Base-by-base conservation (phyloP, 2,797 vertebrate species). In the Microctenopoma lineatum region DNA sequence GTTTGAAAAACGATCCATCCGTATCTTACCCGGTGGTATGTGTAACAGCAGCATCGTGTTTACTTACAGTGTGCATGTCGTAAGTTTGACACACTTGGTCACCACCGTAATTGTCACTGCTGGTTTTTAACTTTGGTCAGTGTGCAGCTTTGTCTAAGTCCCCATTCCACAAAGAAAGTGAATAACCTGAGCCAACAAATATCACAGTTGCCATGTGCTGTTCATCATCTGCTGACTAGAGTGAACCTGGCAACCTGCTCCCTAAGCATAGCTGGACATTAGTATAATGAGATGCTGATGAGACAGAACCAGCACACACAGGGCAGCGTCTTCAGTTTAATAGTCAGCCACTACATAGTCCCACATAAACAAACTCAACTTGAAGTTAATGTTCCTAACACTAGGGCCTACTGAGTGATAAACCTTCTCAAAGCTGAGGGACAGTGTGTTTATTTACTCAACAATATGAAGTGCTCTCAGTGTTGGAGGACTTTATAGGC, bases 161-260 rank as follows among this genome's bases (percentile, higher is more conserved):
- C 21, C 38, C 7, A 50, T 50, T 39, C 62, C 55, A 65, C 42
- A 1, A 51, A 27, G 54, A 68, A 55, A 34, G 44, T 3, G 11
- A 79, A 52, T 41, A 25, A 36, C 39, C 14, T 14, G 42, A 61
- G 73, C 71, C 84, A 62, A 80, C 48, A 76, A 45, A 69, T 59
- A 63, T 53, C 56, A n/a, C 16, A 7, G 71, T 57, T 73, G 66
- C 61, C 71, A 80, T 50, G 59, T 39, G 27, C 41, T 13, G 4
- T 55, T 83, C 67, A 72, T 72, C 50, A 58, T 73, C 62, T 55
- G 51, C 63, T 72, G 70, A 83, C 45, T 72, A 47, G 21, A 63
- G 48, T 46, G 12, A 44, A 84, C 68, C 38, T 75, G 79, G 80
- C 83, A 79, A 81, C 56, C 54, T 59, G 73, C 70, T 52, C 41